Evolutionary conservation across 2,113 vertebrate species (phyloP).

Genomic region (Halcyon malimbica): DNA sequence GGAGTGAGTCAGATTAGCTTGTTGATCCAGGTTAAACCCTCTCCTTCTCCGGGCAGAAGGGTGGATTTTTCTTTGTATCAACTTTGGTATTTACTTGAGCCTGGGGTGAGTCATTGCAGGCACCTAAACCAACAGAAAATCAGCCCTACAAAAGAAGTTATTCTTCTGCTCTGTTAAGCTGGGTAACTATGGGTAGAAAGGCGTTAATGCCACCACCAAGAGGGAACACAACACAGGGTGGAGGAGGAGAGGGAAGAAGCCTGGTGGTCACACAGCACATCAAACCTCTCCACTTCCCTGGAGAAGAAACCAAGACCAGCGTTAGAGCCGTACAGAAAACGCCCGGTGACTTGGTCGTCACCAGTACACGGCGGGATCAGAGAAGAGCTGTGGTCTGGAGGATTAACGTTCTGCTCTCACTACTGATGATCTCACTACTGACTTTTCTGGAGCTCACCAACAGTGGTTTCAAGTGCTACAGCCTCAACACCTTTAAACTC

Average conservation of each 20-base stretch:
- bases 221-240: neutral
- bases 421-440: neutral
- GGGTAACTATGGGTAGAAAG: neutral
- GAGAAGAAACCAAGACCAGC: neutral
- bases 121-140: conserved; percentile 37
- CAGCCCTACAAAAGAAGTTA: neutral
- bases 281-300: rapidly evolving
- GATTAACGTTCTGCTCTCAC: neutral
- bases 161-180: neutral
- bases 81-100: neutral
- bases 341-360: neutral
- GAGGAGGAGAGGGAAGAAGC: neutral
- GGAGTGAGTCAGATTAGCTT: conserved; percentile 3
- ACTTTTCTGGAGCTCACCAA: neutral
- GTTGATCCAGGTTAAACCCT: conserved; percentile 36
- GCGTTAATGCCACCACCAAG: neutral
- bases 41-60: neutral
- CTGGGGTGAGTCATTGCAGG: neutral
- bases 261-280: neutral
- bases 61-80: conserved; percentile 9
- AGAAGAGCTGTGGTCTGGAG: neutral
- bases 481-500: neutral
- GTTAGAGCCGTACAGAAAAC: rapidly evolving
- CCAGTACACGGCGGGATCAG: neutral
- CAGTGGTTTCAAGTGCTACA: neutral